Evolutionary conservation across 2,888 invertebrate genomes (phyloP).

Genomic region (Melieria omissa): DNA sequence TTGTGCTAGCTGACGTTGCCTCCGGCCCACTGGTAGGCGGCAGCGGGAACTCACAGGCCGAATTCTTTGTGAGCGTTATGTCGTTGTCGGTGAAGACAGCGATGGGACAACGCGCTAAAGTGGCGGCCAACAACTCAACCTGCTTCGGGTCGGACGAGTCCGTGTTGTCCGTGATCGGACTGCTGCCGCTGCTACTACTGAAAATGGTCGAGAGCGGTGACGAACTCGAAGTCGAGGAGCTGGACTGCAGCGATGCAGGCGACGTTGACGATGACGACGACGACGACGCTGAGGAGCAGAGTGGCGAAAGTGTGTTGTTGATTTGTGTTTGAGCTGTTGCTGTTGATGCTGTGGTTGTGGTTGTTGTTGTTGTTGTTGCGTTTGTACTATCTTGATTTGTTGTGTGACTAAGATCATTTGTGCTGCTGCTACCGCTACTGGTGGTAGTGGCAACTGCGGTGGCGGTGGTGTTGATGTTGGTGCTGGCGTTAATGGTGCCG

Average conservation of each 20-base stretch:
- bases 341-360: constrained; percentile 24
- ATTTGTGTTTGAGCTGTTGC: constrained; percentile 42
- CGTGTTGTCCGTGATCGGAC: constrained; percentile 21
- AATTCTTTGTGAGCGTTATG: constrained; percentile 60
- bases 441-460: background rate
- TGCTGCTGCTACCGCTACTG: constrained; percentile 22
- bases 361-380: constrained; percentile 18
- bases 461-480: background rate
- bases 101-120: constrained; percentile 52
- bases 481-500: background rate
- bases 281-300: constrained; percentile 38
- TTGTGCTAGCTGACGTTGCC: background rate
- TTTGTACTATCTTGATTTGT: constrained; percentile 32
- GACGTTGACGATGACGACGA: constrained; percentile 49
- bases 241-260: constrained; percentile 44
- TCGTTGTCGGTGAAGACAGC: constrained; percentile 61
- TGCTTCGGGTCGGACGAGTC: constrained; percentile 31
- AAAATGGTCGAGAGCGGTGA: constrained; percentile 43
- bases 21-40: constrained; percentile 21
- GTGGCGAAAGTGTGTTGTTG: constrained; percentile 41
- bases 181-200: constrained; percentile 28
- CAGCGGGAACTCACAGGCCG: constrained; percentile 42
- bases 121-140: constrained; percentile 18
- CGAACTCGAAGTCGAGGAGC: constrained; percentile 42
- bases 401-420: constrained; percentile 27